phyloP scores from a whole-genome alignment of 2,797 vertebrate genomes.

The Sebastes glaucus region DNA sequence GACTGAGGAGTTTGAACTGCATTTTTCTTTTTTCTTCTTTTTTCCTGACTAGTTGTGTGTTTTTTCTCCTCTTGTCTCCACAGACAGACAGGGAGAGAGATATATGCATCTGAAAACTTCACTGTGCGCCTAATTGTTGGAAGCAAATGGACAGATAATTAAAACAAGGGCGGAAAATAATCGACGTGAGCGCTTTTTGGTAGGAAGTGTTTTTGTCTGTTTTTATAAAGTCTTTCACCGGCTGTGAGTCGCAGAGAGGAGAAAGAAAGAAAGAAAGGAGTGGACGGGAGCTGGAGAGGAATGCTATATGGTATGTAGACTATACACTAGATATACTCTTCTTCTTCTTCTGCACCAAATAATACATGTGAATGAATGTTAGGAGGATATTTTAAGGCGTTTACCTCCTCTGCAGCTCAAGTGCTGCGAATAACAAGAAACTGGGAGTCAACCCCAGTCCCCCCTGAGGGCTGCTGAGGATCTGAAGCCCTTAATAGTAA shows the following conservation, averaged over 20 bases:
- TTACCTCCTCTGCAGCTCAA: slow-evolving; percentile 10
- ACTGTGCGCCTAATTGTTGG: slow-evolving; percentile 37
- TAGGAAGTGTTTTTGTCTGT: slow-evolving; percentile 67
- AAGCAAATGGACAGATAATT: slow-evolving; percentile 33
- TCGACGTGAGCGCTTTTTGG: slow-evolving; percentile 55
- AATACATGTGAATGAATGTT: not conserved
- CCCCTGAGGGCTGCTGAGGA: slow-evolving; percentile 23
- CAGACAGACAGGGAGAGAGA: not conserved
- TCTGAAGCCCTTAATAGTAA: slow-evolving; percentile 35
- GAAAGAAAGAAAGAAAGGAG: slow-evolving; percentile 60
- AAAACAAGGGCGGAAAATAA: slow-evolving; percentile 40
- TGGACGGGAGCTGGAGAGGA: slow-evolving; percentile 68
- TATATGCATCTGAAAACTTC: slow-evolving; percentile 76
- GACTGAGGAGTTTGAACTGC: slow-evolving; percentile 63
- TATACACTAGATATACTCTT: slow-evolving; percentile 8
- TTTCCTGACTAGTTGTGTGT: not conserved
- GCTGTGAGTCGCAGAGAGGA: slow-evolving; percentile 61
- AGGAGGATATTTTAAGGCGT: slow-evolving; percentile 14
- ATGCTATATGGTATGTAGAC: slow-evolving; percentile 83
- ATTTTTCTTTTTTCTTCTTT: slow-evolving; percentile 52
- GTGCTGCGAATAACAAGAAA: slow-evolving; percentile 55
- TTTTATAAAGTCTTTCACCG: slow-evolving; percentile 66
- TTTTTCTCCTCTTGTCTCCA: not conserved
- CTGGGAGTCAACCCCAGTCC: slow-evolving; percentile 60
- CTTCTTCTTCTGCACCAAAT: slow-evolving; percentile 19